Percentiles rank a stretch among this genome's conserved stretches.
Conservation (phyloP, 2,888 invertebrate genomes). For the Platycnemis pennipes region DNA sequence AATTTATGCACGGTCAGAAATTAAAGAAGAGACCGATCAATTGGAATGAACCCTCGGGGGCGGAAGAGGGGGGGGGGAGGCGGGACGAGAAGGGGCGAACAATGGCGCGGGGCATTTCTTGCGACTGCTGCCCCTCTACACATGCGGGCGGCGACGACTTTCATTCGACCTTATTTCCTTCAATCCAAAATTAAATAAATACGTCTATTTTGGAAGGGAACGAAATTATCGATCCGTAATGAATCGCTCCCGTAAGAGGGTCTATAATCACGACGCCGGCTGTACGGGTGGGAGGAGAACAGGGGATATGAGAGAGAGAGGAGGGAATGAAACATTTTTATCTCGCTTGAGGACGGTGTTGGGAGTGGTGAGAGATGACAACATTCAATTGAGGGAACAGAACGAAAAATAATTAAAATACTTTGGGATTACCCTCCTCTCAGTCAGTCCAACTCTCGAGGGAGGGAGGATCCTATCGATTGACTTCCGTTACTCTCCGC, state of each 20-base stretch:
- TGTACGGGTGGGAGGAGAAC: too few relatives aligned
- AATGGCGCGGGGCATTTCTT: neutral
- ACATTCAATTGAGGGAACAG: too few relatives aligned
- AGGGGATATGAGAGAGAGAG: too few relatives aligned
- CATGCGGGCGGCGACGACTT: neutral
- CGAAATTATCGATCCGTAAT: conserved; percentile 48
- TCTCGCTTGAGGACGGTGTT: too few relatives aligned
- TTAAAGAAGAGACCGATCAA: conserved; percentile 31
- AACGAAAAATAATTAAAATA: too few relatives aligned
- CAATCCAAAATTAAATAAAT: conserved; percentile 31
- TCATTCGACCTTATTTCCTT: conserved; percentile 53
- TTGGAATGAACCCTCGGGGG: neutral
- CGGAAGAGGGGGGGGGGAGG: neutral
- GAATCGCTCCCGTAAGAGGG: neutral
- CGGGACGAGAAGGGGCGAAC: neutral
- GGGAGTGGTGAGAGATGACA: too few relatives aligned
- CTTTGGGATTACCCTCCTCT: neutral
- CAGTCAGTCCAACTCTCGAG: neutral
- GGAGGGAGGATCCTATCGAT: neutral
- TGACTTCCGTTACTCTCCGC: neutral
- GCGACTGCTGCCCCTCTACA: neutral
- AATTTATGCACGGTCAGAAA: conserved; percentile 36
- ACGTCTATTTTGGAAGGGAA: neutral
- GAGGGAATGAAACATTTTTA: neutral
- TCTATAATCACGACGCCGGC: neutral